Evolutionary conservation across 2,797 vertebrate genomes (phyloP).

Genomic region (Carduelis carduelis): DNA sequence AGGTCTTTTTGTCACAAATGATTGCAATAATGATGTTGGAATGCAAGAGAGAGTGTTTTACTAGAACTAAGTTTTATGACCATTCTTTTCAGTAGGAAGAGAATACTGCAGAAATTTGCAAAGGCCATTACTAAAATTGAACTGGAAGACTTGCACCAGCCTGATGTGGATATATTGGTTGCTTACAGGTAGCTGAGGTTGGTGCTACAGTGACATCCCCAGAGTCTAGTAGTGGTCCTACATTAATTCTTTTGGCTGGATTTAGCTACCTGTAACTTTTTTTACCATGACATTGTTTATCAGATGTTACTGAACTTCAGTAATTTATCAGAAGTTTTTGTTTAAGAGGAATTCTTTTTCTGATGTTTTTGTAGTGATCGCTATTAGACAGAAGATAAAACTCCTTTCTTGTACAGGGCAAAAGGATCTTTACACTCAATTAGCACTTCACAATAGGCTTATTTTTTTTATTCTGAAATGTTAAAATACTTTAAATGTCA

Average conservation of each 20-base stretch:
- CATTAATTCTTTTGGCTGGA: not conserved
- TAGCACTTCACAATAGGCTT: not conserved
- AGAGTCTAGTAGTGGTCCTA: not conserved
- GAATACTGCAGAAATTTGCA: not conserved
- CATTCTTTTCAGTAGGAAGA: fast-evolving
- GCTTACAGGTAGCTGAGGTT: not conserved
- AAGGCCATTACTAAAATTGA: not conserved
- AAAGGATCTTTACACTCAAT: not conserved
- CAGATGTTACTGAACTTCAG: not conserved
- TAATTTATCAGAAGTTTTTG: not conserved
- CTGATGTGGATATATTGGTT: not conserved
- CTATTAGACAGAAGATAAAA: not conserved
- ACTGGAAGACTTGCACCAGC: not conserved
- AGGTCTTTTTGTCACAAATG: not conserved
- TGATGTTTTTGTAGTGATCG: not conserved
- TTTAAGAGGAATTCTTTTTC: not conserved
- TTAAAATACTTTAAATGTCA: not conserved
- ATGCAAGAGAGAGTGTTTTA: not conserved
- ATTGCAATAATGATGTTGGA: not conserved
- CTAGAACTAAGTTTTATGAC: not conserved
- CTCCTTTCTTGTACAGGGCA: not conserved
- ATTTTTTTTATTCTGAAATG: not conserved
- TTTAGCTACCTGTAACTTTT: not conserved
- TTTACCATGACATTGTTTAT: not conserved
- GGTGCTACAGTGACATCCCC: not conserved